These are phyloP conservation scores for Conus canariensis DNA, from an alignment of 2,888 invertebrate genomes.

Conservation along the genomic window DNA sequence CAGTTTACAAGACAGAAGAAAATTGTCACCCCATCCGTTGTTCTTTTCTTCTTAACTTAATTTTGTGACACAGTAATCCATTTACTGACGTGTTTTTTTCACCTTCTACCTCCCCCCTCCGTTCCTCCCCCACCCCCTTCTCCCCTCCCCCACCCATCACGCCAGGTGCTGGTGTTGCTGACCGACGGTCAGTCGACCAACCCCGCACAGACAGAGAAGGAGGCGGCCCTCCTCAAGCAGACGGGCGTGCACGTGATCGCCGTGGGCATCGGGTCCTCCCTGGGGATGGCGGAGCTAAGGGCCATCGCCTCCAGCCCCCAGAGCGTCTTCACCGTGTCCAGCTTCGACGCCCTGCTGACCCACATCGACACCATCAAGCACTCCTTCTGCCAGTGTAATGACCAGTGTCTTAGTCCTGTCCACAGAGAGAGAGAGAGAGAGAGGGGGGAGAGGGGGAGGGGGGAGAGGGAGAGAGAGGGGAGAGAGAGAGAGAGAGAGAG, in stretches of 20 bases:
- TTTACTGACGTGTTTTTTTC: too few relatives aligned
- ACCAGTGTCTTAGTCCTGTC: too few relatives aligned
- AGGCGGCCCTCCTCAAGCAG: slow-evolving; percentile 13
- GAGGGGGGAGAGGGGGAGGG: too few relatives aligned
- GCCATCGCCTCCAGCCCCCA: slow-evolving; percentile 35
- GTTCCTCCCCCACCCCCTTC: too few relatives aligned
- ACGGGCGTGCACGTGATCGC: slow-evolving; percentile 32
- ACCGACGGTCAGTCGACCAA: slow-evolving; percentile 25
- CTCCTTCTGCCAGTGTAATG: slow-evolving; percentile 21
- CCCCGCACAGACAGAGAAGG: background rate
- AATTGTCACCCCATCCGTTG: too few relatives aligned
- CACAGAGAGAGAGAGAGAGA: background rate
- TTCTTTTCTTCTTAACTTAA: too few relatives aligned
- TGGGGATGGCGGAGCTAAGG: slow-evolving; percentile 31
- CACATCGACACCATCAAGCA: slow-evolving; percentile 29
- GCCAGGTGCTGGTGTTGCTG: slow-evolving; percentile 1
- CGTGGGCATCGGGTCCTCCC: slow-evolving; percentile 38
- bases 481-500: too few relatives aligned
- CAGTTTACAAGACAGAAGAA: too few relatives aligned
- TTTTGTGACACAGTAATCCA: too few relatives aligned
- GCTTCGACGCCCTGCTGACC: slow-evolving; percentile 31
- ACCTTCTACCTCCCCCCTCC: too few relatives aligned
- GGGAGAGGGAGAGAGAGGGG: background rate
- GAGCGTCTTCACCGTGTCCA: slow-evolving; percentile 31
- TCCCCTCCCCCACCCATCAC: too few relatives aligned